Evolutionary conservation across 2,888 invertebrate genomes (phyloP), one percentile per base, ranked within the genome.

Genomic region (Flexamia atlantica): DNA sequence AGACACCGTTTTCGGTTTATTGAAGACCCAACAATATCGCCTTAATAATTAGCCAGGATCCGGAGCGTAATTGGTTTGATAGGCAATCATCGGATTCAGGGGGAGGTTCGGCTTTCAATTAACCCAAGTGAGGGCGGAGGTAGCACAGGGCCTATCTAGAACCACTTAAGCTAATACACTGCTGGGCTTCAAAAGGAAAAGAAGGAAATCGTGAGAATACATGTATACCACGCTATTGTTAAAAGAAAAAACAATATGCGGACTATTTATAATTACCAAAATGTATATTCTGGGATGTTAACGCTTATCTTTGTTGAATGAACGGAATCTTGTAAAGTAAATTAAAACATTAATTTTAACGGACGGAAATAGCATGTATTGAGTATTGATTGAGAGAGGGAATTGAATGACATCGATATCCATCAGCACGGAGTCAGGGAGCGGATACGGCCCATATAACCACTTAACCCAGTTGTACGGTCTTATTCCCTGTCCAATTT

Each of bases 401-500:
- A 36, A 46, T 46, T 46, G 46, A 46, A 12, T 17, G 46, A 46
- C 12, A 46, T 17, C 12, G n/a, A 36, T 36, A 36, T 9, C 36
- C 36, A n/a, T n/a, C 36, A 17, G 17, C 46, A 17, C 10, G 12
- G 46, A 12, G 17, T 17, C 46, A 17, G 46, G 12, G 46, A 12
- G 17, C 46, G 46, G 46, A 46, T 17, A 17, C 46, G 12, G 36
- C 36, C 46, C 46, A 17, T 46, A 46, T 12, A 46, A 4, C 46
- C 46, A 46, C 46, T 46, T 17, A 46, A 17, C n/a, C 46, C 12
- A 12, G 12, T 46, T 46, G 7, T 46, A 46, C 46, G 12, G 17
- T 46, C 46, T 46, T 46, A 46, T 46, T 46, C n/a, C 46, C 46
- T 46, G n/a, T n/a, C 7, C 46, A 46, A 46, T 46, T 46, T 46